Conservation (phyloP, 64 coral and sea anemone genomes). For the Acropora yongei region DNA sequence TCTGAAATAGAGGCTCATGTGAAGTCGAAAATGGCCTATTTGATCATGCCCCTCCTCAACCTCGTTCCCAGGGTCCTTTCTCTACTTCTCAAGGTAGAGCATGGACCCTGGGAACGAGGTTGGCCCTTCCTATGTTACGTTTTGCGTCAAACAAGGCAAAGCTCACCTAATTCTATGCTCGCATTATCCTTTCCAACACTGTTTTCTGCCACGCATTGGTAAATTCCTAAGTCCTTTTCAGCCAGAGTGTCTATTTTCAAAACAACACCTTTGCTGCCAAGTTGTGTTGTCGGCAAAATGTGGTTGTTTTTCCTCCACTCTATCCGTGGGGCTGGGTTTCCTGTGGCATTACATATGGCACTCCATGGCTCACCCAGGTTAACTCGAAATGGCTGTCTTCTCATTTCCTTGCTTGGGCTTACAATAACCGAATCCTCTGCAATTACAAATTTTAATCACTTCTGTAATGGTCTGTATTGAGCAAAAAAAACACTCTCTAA, state of each 20-base stretch:
- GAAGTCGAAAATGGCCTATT: too few species aligned
- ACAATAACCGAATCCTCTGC: neutral
- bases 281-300: neutral
- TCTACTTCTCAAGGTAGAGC: too few species aligned
- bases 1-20: too few species aligned
- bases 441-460: neutral
- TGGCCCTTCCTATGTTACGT: too few species aligned
- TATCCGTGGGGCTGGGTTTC: slow-evolving; percentile 71
- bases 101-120: too few species aligned
- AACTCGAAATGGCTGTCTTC: neutral
- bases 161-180: slow-evolving; percentile 24
- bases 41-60: too few species aligned
- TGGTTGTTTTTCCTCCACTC: slow-evolving; percentile 72
- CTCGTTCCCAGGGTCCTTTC: too few species aligned
- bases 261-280: neutral
- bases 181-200: neutral
- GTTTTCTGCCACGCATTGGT: slow-evolving; percentile 74
- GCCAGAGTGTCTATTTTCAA: slow-evolving; percentile 28
- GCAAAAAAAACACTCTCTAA: too few species aligned
- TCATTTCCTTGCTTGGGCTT: neutral
- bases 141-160: neutral
- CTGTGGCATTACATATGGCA: slow-evolving; percentile 60
- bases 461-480: too few species aligned
- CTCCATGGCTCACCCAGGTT: slow-evolving; percentile 38
- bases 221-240: slow-evolving; percentile 61